Evolutionary conservation across 2,113 vertebrate species (phyloP), one percentile per base, ranked within the genome.

Genomic region (Podarcis cretensis): DNA sequence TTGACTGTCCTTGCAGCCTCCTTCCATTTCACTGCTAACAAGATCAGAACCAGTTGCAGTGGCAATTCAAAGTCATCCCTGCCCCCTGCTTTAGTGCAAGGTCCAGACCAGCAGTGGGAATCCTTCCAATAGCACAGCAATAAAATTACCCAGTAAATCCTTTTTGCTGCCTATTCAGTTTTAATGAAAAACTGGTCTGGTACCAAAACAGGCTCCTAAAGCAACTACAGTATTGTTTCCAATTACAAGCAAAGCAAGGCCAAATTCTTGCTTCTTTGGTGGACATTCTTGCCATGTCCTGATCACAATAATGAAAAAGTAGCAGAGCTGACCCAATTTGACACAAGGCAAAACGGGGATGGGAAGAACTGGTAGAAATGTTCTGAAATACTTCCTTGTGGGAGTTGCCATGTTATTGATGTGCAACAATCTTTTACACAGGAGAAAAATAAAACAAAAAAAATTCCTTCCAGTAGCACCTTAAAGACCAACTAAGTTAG

Each of bases 121-220:
- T 87, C 35, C 75, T 95, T 93, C 94, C 95, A 95, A 91, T 91
- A 77, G 92, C 0, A 0, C 91, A 91, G 54, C 43, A 89, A 95
- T 91, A 92, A 93, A 94, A 92, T 93, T 94, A 92, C 92, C 94
- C 94, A 95, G 93, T 93, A 92, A 94, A 95, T 94, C 93, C 93
- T 95, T 93, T 89, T 90, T 91, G 95, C 87, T 89, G 91, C 90
- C 94, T 92, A 93, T 95, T 95, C 93, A 94, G 90, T 92, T 94
- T 92, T 92, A 93, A 82, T 89, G 48, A 94, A 93, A 94, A 95
- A 83, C 90, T 94, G 93, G 87, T 91, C 91, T 81, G 59, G 66
- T 90, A 95, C 92, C 95, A 96, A 93, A 81, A 7, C 83, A 81
- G 7, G 90, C 65, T 86, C 57, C 85, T 94, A 89, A 94, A 94